Evolutionary conservation across 2,888 invertebrate species (phyloP).

Genomic region (Xylota sylvarum): DNA sequence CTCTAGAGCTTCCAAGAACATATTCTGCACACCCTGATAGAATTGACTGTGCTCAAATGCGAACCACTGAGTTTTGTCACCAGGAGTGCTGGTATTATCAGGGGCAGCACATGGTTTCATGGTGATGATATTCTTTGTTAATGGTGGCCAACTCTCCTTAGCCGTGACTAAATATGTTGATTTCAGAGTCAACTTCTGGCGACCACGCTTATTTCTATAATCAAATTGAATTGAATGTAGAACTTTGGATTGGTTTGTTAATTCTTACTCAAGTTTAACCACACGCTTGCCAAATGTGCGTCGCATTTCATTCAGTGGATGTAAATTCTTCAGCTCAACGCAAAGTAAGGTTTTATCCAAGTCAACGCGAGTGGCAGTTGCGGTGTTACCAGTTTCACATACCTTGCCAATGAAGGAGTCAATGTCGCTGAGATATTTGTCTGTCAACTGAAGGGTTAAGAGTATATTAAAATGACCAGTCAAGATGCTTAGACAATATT

Average conservation of each 20-base stretch:
- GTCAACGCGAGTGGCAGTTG: constrained; percentile 84
- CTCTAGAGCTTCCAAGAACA: constrained; percentile 92
- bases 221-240: constrained; percentile 60
- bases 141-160: constrained; percentile 90
- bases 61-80: constrained; percentile 87
- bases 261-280: constrained; percentile 87
- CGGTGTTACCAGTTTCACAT: constrained; percentile 79
- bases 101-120: constrained; percentile 87
- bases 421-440: constrained; percentile 82
- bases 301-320: constrained; percentile 92
- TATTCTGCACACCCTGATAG: constrained; percentile 90
- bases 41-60: constrained; percentile 90
- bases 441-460: constrained; percentile 79
- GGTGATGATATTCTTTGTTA: constrained; percentile 89
- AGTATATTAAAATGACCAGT: neutral
- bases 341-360: constrained; percentile 88
- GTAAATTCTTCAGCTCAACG: constrained; percentile 90
- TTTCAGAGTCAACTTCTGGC: constrained; percentile 87
- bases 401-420: constrained; percentile 82
- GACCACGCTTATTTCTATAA: constrained; percentile 87
- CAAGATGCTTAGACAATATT: neutral
- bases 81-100: constrained; percentile 77
- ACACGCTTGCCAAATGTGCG: constrained; percentile 93
- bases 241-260: neutral
- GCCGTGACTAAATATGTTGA: constrained; percentile 89